Evolutionary conservation across 2,797 vertebrate genomes (phyloP).

Genomic region (Odontamblyopus lacepedii): DNA sequence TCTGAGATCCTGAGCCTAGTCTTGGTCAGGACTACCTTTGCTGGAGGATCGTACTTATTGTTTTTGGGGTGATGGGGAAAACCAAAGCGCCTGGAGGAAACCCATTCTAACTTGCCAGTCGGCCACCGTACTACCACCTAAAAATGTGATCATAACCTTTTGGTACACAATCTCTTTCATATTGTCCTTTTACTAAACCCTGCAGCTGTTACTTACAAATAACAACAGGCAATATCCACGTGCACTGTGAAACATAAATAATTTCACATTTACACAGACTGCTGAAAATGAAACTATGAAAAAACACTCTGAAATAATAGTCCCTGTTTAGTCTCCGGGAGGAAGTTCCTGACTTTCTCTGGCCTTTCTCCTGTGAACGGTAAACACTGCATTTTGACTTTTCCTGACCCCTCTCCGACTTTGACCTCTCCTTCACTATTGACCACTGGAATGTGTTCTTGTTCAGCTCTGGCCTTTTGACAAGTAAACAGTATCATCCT

Average conservation of each 20-base stretch:
- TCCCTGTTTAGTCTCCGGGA: background rate
- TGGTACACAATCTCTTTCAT: too few relatives aligned
- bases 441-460: constrained; percentile 13
- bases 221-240: too few relatives aligned
- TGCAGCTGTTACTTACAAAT: background rate
- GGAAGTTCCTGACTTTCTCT: background rate
- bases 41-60: too few relatives aligned
- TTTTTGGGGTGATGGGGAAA: too few relatives aligned
- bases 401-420: constrained; percentile 18
- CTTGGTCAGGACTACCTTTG: too few relatives aligned
- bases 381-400: constrained; percentile 9
- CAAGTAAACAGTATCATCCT: constrained; percentile 38
- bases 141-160: too few relatives aligned
- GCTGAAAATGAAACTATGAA: background rate
- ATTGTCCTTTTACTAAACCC: background rate
- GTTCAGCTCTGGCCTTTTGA: background rate
- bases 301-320: background rate
- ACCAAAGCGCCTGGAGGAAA: too few relatives aligned
- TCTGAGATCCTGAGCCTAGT: too few relatives aligned
- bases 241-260: background rate
- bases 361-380: constrained; percentile 9
- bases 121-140: too few relatives aligned
- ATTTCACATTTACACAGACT: background rate
- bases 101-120: too few relatives aligned
- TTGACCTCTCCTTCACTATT: constrained; percentile 14